phyloP scores from a whole-genome alignment of 1,140 invertebrate species.

The Chrysoperla carnea region DNA sequence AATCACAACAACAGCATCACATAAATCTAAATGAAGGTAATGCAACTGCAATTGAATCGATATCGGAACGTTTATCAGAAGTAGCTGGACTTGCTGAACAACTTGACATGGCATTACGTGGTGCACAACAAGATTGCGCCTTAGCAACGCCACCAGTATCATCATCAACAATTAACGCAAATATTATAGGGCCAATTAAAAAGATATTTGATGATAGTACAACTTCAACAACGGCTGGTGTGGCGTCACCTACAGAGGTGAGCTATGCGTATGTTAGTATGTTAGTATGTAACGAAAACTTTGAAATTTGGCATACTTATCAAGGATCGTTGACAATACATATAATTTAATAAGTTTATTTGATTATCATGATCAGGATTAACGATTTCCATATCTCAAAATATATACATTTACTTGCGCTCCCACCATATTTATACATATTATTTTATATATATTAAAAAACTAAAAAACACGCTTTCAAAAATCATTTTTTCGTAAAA shows the following conservation, averaged over 20 bases:
- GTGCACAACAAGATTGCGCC: constrained; percentile 23
- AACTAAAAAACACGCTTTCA: no score
- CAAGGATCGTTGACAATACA: no score
- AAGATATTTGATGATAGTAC: constrained; percentile 9
- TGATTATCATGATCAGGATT: no score
- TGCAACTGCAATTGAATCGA: constrained; percentile 41
- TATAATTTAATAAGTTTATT: no score
- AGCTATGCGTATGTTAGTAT: constrained; percentile 10
- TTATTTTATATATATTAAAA: no score
- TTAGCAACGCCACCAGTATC: constrained; percentile 11
- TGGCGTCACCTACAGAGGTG: constrained; percentile 5
- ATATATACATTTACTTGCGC: no score
- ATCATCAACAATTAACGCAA: constrained; percentile 7
- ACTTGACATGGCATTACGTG: constrained; percentile 35
- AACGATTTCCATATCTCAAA: no score
- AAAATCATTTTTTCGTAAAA: no score
- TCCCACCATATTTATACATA: no score
- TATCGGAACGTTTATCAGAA: constrained; percentile 40
- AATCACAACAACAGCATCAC: constrained; percentile 6
- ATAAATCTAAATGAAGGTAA: constrained; percentile 22
- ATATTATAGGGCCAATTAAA: constrained; percentile 2
- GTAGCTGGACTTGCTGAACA: constrained; percentile 46
- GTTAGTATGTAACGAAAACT: no score
- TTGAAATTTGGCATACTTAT: no score
- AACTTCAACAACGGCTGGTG: constrained; percentile 1